Conservation (phyloP, 2,888 invertebrate genomes). For the Aplocera efformata region DNA sequence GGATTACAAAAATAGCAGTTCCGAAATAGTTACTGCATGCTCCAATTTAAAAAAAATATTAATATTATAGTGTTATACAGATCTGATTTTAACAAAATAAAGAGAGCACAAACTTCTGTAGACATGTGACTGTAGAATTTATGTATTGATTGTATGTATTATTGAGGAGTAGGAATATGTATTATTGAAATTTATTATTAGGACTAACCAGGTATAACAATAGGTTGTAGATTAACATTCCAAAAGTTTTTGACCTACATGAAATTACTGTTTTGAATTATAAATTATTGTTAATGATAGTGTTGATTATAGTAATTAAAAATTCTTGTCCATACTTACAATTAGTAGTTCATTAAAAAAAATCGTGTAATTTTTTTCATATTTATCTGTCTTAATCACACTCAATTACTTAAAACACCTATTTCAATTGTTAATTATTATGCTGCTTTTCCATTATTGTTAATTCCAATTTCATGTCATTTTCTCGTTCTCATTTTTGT, state of each 20-base stretch:
- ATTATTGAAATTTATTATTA: conserved; percentile 20
- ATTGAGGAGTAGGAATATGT: conserved; percentile 10
- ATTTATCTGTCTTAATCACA: too few relatives aligned
- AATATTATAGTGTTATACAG: conserved; percentile 3
- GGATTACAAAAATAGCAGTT: conserved; percentile 4
- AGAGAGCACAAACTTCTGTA: conserved; percentile 10
- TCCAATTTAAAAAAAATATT: background rate
- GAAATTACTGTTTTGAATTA: conserved; percentile 6
- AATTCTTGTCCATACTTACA: too few relatives aligned
- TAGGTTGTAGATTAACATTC: conserved; percentile 71
- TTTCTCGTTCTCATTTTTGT: too few relatives aligned
- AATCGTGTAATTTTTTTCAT: too few relatives aligned
- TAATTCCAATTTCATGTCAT: too few relatives aligned
- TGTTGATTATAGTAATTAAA: background rate
- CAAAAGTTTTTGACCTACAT: conserved; percentile 30
- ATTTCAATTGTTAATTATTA: too few relatives aligned
- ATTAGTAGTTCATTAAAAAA: too few relatives aligned
- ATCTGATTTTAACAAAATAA: conserved; percentile 9
- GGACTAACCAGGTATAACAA: conserved; percentile 44
- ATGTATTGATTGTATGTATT: conserved; percentile 23
- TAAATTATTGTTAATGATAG: conserved; percentile 3
- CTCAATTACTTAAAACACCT: too few relatives aligned
- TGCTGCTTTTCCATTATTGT: too few relatives aligned
- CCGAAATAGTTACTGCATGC: conserved; percentile 2
- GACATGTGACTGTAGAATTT: conserved; percentile 18